phyloP scores from a whole-genome alignment of 92 coral and sea anemone species.

The Diadumene lineata region DNA sequence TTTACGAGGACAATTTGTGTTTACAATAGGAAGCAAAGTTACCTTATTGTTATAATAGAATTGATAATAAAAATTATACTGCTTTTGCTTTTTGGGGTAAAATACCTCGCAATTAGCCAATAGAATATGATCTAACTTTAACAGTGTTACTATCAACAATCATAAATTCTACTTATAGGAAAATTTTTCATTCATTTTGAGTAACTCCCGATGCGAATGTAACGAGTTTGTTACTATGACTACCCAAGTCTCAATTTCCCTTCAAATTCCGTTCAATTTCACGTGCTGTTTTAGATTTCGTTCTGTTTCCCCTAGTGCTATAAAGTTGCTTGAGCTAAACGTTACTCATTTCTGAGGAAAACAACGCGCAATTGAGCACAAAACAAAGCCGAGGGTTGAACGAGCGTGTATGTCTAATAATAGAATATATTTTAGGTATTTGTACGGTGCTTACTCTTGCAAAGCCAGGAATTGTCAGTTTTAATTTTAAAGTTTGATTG shows the following conservation, averaged over 20 bases:
- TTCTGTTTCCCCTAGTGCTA: background rate
- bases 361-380: background rate
- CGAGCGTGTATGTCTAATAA: background rate
- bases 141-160: background rate
- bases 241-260: constrained; percentile 18
- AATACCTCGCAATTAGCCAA: background rate
- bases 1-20: background rate
- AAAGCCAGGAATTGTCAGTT: background rate
- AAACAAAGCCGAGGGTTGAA: background rate
- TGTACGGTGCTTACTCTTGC: background rate
- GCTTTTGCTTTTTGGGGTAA: background rate
- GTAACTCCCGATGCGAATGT: constrained; percentile 2
- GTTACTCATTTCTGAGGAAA: background rate
- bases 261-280: constrained; percentile 22
- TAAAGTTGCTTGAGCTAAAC: background rate
- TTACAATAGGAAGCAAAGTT: background rate
- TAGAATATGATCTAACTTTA: background rate
- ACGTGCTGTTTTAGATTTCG: constrained; percentile 19
- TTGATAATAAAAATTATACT: background rate
- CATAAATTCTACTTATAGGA: background rate
- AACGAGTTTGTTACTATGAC: constrained; percentile 21
- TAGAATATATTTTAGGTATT: background rate
- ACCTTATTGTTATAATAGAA: background rate
- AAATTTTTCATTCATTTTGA: background rate
- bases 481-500: background rate